Percentiles rank a stretch among this genome's conserved stretches.
phyloP scores from a whole-genome alignment of 1,140 invertebrate species.

The Ptiloglossa arizonensis region DNA sequence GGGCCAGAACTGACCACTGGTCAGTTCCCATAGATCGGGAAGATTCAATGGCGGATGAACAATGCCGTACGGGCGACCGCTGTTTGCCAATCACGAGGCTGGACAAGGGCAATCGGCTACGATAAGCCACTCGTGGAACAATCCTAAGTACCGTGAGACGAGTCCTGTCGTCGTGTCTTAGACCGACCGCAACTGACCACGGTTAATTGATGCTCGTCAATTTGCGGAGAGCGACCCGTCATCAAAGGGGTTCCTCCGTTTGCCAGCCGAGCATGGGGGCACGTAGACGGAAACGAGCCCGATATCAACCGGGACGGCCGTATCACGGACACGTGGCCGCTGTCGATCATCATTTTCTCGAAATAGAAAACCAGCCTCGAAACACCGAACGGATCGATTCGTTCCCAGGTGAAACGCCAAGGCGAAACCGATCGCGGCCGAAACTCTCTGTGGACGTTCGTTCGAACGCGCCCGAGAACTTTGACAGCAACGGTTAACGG shows the following conservation, averaged over 20 bases:
- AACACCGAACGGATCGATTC: constrained; percentile 33
- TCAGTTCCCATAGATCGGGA: constrained; percentile 70
- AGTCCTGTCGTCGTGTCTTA: constrained; percentile 51
- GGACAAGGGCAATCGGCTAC: constrained; percentile 54
- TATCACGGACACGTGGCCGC: constrained; percentile 66
- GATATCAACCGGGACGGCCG: constrained; percentile 28
- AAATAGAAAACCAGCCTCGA: constrained; percentile 41
- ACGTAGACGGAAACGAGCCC: constrained; percentile 36
- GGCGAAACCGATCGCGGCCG: constrained; percentile 44
- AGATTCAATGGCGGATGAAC: constrained; percentile 41
- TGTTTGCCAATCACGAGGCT: constrained; percentile 56
- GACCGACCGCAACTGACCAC: constrained; percentile 58
- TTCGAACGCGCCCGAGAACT: too few relatives aligned
- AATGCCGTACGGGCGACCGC: constrained; percentile 32
- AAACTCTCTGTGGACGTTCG: too few relatives aligned
- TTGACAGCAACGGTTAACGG: too few relatives aligned
- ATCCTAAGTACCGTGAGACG: constrained; percentile 74
- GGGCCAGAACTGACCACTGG: constrained; percentile 65
- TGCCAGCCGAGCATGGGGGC: not conserved
- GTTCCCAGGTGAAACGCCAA: constrained; percentile 66
- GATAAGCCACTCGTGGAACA: constrained; percentile 65
- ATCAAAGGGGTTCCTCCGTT: constrained; percentile 47
- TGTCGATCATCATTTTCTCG: constrained; percentile 73
- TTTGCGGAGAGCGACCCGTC: constrained; percentile 39
- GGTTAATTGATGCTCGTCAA: constrained; percentile 69